phyloP scores from a whole-genome alignment of 2,888 invertebrate species.

The Penaeus monodon region DNA sequence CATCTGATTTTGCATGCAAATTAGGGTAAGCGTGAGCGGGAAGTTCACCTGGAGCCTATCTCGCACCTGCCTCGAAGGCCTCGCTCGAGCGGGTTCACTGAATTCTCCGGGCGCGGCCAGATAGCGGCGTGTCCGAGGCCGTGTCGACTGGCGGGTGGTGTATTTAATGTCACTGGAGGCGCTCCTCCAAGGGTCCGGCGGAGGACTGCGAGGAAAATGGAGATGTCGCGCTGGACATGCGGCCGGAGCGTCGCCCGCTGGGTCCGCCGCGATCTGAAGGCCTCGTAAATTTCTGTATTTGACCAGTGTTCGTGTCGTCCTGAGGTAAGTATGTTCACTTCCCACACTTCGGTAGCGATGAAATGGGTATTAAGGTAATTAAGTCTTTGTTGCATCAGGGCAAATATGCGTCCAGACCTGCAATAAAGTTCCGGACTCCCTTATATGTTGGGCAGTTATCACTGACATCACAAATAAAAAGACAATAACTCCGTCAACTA shows the following conservation, averaged over 20 bases:
- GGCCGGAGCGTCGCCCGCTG: slow-evolving; percentile 12
- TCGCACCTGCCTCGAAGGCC: not conserved
- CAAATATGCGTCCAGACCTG: not conserved
- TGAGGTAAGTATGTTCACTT: slow-evolving; percentile 32
- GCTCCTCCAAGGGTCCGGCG: not conserved
- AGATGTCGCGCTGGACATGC: slow-evolving; percentile 38
- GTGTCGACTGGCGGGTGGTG: slow-evolving; percentile 35
- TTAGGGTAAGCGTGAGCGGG: slow-evolving; percentile 19
- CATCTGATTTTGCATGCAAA: slow-evolving; percentile 39
- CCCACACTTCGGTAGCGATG: slow-evolving; percentile 48
- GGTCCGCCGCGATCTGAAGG: not conserved
- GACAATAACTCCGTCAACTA: slow-evolving; percentile 21
- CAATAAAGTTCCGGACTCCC: slow-evolving; percentile 15
- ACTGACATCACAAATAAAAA: slow-evolving; percentile 17
- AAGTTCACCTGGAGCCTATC: slow-evolving; percentile 3
- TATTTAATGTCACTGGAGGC: slow-evolving; percentile 46
- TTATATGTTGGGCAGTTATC: slow-evolving; percentile 14
- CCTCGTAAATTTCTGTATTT: slow-evolving; percentile 42
- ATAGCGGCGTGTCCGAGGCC: slow-evolving; percentile 10
- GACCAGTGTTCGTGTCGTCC: slow-evolving; percentile 40
- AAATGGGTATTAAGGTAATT: slow-evolving; percentile 25
- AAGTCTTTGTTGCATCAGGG: not conserved
- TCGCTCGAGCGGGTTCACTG: slow-evolving; percentile 17
- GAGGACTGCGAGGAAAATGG: slow-evolving; percentile 14
- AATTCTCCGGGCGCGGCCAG: slow-evolving; percentile 8